Percentiles rank a stretch among this genome's conserved stretches.
These are phyloP conservation scores for Micoletzkya japonica DNA, from an alignment of 2,888 invertebrate genomes.

Conservation along the genomic window DNA sequence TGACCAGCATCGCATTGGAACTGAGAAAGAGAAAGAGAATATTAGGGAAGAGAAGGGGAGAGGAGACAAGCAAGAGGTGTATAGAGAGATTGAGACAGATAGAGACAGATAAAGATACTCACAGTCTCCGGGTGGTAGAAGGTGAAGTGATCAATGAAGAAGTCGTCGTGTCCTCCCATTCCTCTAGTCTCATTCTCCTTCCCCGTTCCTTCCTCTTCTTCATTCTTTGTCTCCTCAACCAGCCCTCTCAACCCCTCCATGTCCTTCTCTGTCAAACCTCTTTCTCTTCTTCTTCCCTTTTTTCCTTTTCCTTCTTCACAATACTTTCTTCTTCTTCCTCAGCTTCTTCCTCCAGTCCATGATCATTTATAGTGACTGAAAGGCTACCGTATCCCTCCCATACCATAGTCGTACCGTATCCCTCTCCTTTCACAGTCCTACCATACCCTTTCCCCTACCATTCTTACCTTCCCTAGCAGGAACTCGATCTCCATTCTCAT, in stretches of 20 bases:
- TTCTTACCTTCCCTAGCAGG: neutral
- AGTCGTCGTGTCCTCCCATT: slow-evolving; percentile 22
- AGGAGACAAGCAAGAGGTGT: too few relatives aligned
- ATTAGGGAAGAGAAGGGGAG: neutral
- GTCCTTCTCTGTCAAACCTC: neutral
- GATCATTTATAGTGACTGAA: neutral
- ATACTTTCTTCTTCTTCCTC: neutral
- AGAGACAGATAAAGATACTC: neutral
- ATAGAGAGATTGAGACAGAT: neutral
- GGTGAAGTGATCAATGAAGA: slow-evolving; percentile 21
- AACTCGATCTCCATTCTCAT: neutral
- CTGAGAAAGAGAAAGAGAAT: neutral
- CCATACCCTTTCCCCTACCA: too few relatives aligned
- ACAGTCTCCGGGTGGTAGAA: slow-evolving; percentile 26
- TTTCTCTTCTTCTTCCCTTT: neutral
- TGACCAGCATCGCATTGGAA: slow-evolving; percentile 1
- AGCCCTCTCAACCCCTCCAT: neutral
- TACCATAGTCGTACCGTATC: too few relatives aligned
- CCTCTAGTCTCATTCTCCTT: neutral
- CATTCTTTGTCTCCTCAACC: neutral
- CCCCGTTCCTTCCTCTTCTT: neutral
- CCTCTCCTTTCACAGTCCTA: too few relatives aligned
- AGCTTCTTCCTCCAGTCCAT: slow-evolving; percentile 16
- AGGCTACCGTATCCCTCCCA: too few relatives aligned
- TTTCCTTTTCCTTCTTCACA: neutral